Conservation (phyloP, 2,888 invertebrate genomes). For the Drosophila conformis region DNA sequence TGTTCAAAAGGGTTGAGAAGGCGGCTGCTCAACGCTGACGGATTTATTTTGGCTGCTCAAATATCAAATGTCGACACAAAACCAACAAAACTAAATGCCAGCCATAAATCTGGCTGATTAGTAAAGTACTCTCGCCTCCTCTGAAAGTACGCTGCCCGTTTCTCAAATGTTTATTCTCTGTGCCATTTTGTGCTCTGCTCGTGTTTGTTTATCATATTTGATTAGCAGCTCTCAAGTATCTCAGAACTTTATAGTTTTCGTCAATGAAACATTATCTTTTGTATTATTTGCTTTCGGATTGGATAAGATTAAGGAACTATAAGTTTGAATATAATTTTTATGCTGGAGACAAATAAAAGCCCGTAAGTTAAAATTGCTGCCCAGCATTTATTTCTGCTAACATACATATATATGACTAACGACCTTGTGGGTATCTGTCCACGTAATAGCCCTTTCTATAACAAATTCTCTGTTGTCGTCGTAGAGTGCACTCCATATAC, state of each 20-base stretch:
- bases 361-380: too few species aligned
- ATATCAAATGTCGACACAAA: constrained; percentile 49
- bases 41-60: constrained; percentile 51
- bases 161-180: constrained; percentile 4
- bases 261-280: constrained; percentile 14
- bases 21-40: constrained; percentile 16
- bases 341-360: too few species aligned
- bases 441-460: not conserved
- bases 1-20: constrained; percentile 54
- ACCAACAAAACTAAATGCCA: constrained; percentile 74
- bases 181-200: not conserved
- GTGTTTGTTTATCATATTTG: constrained; percentile 27
- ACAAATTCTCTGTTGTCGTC: constrained; percentile 9
- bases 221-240: constrained; percentile 20
- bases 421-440: not conserved
- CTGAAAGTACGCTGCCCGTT: constrained; percentile 14
- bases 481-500: constrained; percentile 12
- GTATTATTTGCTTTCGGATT: too few species aligned
- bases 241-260: constrained; percentile 13
- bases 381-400: too few species aligned
- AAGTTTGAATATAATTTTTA: too few species aligned
- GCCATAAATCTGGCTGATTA: constrained; percentile 75
- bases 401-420: too few species aligned
- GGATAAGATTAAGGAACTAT: too few species aligned
- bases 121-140: constrained; percentile 73